A percentile compares a stretch with the other conserved stretches of the same genome.
Evolutionary conservation across 2,888 invertebrate genomes (phyloP).

Genomic region (Nycteola revayana): DNA sequence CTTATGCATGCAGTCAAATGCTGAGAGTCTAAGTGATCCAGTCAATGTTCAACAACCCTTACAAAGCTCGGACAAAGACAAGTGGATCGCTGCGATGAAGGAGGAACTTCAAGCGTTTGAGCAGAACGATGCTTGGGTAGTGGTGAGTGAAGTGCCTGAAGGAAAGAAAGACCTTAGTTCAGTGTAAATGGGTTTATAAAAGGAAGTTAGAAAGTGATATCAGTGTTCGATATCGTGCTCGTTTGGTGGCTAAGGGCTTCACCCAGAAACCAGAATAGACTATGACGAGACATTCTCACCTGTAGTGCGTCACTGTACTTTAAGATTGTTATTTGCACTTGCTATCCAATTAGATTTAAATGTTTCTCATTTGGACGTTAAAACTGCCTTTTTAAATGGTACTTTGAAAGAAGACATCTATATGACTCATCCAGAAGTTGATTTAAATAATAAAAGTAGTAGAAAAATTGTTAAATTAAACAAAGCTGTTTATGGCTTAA

Average conservation of each 20-base stretch:
- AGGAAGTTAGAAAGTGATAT: conserved; percentile 8
- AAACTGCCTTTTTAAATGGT: conserved; percentile 7
- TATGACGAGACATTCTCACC: conserved; percentile 5
- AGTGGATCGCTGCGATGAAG: conserved; percentile 3
- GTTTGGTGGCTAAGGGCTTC: too few species aligned
- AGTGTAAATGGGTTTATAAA: conserved; percentile 6
- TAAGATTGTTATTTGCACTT: too few species aligned
- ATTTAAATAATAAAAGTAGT: background rate
- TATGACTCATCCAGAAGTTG: conserved; percentile 2
- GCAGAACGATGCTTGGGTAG: conserved; percentile 1
- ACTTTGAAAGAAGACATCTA: conserved; percentile 1
- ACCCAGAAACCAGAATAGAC: conserved; percentile 1
- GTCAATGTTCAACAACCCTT: conserved; percentile 3
- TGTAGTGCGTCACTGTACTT: conserved; percentile 3
- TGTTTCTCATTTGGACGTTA: conserved; percentile 5
- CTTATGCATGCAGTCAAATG: background rate
- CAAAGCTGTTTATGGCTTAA: conserved; percentile 3
- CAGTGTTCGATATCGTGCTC: conserved; percentile 2
- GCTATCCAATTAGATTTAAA: conserved; percentile 2
- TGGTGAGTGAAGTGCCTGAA: conserved; percentile 1
- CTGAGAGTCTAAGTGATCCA: background rate
- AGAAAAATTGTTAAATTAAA: too few species aligned
- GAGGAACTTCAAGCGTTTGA: conserved; percentile 4
- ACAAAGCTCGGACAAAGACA: background rate
- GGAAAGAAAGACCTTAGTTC: conserved; percentile 1